Evolutionary conservation across 2,797 vertebrate species (phyloP), one percentile per base, ranked within the genome.

Genomic region (Nothura maculosa): DNA sequence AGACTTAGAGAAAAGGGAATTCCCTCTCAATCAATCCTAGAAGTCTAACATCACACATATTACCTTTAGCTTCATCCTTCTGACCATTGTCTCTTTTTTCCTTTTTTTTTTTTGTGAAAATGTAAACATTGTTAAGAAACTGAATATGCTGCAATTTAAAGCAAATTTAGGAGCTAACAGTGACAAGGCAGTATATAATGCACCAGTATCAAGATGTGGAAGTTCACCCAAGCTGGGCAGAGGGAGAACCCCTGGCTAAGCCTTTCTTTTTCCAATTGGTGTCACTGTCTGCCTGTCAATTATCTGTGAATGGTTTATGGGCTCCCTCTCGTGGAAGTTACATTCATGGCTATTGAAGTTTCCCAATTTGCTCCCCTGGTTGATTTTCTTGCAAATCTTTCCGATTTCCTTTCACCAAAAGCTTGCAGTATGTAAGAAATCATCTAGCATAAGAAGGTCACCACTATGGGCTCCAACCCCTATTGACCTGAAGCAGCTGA

Each of bases 271-370:
- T 25, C 32, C 28, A 68, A 16, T 22, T 18, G 47, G 32, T 25
- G 32, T 38, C 48, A 10, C 8, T 21, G 34, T 8, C 47, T 22
- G 18, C 8, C 32, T 52, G 25, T 21, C 28, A 36, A 6, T 69
- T 69, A 38, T 24, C 34, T 81, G 40, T 12, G 14, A 5, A 24
- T 47, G 74, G 80, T 87, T 78, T 34, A 28, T 7, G 87, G 54
- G 82, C 93, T 81, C 96, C 96, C 94, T 94, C 94, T 96, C 22
- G 69, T 89, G 95, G 75, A 20, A 58, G 3, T 67, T 21, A 28
- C 43, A 7, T 9, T 36, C 34, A 5, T 22, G 10, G 48, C 81
- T 28, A 1, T 4, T 12, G 1, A 2, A 36, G 2, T 24, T 9
- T n/a, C 42, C 42, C 1, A 10, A 48, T 20, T 18, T 1, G 28